These are phyloP conservation scores for Micromussa lordhowensis DNA, from an alignment of 92 coral and sea anemone genomes.

Conservation along the genomic window DNA sequence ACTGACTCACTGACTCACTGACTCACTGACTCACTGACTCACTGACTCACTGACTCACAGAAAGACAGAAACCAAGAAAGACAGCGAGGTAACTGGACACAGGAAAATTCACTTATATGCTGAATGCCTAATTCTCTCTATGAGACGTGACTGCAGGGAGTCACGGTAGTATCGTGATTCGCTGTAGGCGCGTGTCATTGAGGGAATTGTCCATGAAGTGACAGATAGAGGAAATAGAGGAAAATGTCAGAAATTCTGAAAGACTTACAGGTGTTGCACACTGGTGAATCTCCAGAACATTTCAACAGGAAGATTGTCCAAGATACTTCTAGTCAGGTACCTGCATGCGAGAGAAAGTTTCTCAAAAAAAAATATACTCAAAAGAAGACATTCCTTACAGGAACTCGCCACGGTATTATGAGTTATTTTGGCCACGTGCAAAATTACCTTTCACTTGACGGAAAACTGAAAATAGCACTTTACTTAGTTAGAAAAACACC, in stretches of 20 bases:
- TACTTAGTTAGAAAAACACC: too few species aligned
- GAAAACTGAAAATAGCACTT: too few species aligned
- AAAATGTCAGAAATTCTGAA: background rate
- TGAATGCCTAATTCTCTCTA: too few species aligned
- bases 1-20: background rate
- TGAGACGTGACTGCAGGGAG: too few species aligned
- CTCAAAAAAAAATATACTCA: background rate
- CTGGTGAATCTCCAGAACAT: background rate
- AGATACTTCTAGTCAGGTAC: conserved; percentile 9
- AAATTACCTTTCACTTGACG: too few species aligned
- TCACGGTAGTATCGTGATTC: too few species aligned
- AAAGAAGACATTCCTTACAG: too few species aligned
- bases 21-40: background rate
- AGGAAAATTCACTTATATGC: background rate
- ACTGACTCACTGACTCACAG: background rate
- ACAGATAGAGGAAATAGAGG: background rate
- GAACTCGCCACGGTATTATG: too few species aligned
- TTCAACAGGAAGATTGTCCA: background rate
- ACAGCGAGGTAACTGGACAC: background rate
- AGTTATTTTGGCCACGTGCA: too few species aligned
- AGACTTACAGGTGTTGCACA: conserved; percentile 7
- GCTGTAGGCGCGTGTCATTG: too few species aligned
- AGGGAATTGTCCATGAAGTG: background rate
- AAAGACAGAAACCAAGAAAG: background rate
- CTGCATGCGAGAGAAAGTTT: background rate